Evolutionary conservation across 2,888 invertebrate species (phyloP).

Genomic region (Melipona beecheii): DNA sequence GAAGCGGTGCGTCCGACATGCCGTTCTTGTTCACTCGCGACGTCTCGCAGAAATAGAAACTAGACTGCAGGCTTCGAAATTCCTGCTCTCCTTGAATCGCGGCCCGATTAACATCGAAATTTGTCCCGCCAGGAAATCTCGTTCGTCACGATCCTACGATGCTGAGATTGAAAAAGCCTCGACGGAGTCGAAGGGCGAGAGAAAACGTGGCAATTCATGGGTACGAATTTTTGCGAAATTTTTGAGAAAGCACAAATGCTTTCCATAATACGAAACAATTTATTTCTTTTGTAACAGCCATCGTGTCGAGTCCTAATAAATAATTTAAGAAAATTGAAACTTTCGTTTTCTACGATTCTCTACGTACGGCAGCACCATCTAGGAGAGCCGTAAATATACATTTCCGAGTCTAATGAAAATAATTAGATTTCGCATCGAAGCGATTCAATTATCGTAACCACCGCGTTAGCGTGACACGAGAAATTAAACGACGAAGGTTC

Average conservation of each 20-base stretch:
- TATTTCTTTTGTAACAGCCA: neutral
- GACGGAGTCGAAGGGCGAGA: neutral
- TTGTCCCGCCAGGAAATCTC: slow-evolving; percentile 50
- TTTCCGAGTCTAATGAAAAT: neutral
- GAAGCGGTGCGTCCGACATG: slow-evolving; percentile 33
- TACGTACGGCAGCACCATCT: neutral
- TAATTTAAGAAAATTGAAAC: slow-evolving; percentile 1
- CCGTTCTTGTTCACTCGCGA: slow-evolving; percentile 30
- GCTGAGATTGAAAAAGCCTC: slow-evolving; percentile 4
- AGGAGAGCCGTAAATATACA: no score
- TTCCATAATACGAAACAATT: neutral
- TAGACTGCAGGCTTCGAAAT: slow-evolving; percentile 52
- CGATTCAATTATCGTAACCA: neutral
- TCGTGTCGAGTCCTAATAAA: neutral
- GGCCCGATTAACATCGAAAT: slow-evolving; percentile 50
- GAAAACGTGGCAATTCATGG: neutral
- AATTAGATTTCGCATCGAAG: neutral
- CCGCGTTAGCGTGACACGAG: neutral
- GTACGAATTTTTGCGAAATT: neutral
- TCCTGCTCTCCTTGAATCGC: slow-evolving; percentile 63
- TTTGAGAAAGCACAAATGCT: no score
- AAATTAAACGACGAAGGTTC: neutral
- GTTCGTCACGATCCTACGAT: neutral
- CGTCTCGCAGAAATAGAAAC: slow-evolving; percentile 66
- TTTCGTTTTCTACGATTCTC: neutral